A percentile compares a stretch with the other conserved stretches of the same genome.
These are phyloP conservation scores for Pygoscelis antarcticus DNA, from an alignment of 2,113 vertebrate genomes.

Conservation along the genomic window DNA sequence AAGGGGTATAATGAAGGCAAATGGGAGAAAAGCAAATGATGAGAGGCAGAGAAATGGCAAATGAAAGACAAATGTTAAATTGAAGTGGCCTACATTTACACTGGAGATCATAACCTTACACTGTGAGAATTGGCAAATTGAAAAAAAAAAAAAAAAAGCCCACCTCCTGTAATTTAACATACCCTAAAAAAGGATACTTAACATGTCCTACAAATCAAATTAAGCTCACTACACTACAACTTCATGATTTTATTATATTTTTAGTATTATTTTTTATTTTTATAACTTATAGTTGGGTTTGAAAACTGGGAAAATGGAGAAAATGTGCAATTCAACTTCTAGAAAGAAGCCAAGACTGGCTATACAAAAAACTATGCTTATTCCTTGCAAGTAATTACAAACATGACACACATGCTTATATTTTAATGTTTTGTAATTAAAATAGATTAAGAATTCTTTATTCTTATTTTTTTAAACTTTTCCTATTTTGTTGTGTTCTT, in stretches of 20 bases:
- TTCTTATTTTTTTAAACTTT: background rate
- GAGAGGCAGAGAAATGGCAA: background rate
- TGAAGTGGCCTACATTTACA: background rate
- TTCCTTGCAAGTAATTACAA: background rate
- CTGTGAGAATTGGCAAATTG: rapidly evolving
- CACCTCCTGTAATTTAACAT: background rate
- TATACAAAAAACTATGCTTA: background rate
- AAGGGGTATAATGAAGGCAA: background rate
- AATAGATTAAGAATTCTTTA: background rate
- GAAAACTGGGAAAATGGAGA: background rate
- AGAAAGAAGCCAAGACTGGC: background rate
- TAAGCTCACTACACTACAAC: background rate
- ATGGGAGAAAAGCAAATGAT: background rate
- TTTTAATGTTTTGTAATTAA: background rate
- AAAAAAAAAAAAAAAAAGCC: rapidly evolving
- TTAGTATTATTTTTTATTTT: background rate
- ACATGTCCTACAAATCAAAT: background rate
- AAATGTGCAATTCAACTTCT: background rate
- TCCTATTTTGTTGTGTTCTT: background rate
- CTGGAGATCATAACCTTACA: background rate
- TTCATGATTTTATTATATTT: background rate
- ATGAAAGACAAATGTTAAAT: background rate
- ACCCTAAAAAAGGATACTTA: background rate
- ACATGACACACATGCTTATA: background rate
- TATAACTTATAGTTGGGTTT: background rate